Conservation (phyloP, 2,888 invertebrate species). For the Amitus sp. region DNA sequence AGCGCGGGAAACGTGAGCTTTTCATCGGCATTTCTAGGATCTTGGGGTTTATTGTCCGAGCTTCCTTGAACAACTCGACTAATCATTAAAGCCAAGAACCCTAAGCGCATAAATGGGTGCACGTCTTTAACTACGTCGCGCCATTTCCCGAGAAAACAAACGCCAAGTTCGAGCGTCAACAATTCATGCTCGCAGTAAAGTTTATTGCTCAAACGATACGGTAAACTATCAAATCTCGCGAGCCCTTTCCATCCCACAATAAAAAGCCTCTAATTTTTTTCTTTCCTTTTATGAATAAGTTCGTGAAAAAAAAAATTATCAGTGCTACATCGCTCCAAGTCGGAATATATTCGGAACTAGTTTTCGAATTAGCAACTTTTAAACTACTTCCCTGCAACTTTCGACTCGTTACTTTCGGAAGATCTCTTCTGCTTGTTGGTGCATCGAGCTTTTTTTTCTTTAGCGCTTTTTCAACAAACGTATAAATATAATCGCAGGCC, state of each 20-base stretch:
- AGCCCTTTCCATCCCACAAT: too few species aligned
- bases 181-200: background rate
- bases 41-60: background rate
- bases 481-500: background rate
- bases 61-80: too few species aligned
- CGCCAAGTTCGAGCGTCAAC: background rate
- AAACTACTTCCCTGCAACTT: background rate
- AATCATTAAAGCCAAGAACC: background rate
- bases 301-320: background rate
- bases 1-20: too few species aligned
- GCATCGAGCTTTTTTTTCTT: background rate
- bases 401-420: background rate
- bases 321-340: background rate
- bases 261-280: too few species aligned
- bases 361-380: background rate
- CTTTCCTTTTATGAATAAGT: too few species aligned
- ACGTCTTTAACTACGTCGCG: background rate
- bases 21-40: background rate
- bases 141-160: background rate
- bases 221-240: too few species aligned
- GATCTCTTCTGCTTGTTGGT: background rate
- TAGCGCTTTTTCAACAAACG: too few species aligned
- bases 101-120: background rate
- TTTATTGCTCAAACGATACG: background rate
- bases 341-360: background rate